A percentile compares a stretch with the other conserved stretches of the same genome.
Conservation (phyloP, 2,888 invertebrate species). For the Trichogramma evanescens region DNA sequence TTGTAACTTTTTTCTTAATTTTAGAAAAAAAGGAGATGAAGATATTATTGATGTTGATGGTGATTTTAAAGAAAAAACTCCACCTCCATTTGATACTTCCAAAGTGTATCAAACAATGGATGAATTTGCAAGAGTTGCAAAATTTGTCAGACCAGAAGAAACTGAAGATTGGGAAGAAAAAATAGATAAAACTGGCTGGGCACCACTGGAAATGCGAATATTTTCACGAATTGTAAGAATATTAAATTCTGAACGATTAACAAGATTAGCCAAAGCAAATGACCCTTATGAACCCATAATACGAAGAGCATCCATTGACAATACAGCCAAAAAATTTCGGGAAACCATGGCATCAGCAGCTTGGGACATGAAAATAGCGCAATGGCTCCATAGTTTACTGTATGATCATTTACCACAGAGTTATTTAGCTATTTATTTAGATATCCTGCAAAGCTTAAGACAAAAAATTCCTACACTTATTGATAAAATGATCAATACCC, state of each 20-base stretch:
- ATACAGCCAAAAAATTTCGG: constrained; percentile 60
- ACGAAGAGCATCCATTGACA: constrained; percentile 64
- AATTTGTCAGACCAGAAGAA: constrained; percentile 54
- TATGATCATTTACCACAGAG: constrained; percentile 61
- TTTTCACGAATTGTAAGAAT: constrained; percentile 61
- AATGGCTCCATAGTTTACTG: constrained; percentile 70
- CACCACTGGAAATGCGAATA: constrained; percentile 56
- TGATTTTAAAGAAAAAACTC: constrained; percentile 28
- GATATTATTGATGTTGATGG: constrained; percentile 32
- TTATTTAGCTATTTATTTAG: constrained; percentile 67
- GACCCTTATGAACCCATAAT: constrained; percentile 61
- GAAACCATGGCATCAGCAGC: constrained; percentile 61
- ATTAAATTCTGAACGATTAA: constrained; percentile 60
- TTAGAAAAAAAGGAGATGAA: constrained; percentile 26
- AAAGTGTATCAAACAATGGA: constrained; percentile 62
- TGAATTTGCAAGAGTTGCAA: constrained; percentile 62
- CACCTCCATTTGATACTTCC: constrained; percentile 54
- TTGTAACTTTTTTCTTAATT: not conserved
- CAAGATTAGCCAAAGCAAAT: constrained; percentile 57
- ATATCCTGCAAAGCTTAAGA: constrained; percentile 66
- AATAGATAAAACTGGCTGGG: constrained; percentile 58
- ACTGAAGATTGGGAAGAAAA: constrained; percentile 64
- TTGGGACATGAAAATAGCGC: constrained; percentile 68
- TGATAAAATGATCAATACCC: constrained; percentile 62
- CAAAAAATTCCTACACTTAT: constrained; percentile 64